Base-by-base conservation (phyloP, 1,140 invertebrate species). In the Drosophila tani region DNA sequence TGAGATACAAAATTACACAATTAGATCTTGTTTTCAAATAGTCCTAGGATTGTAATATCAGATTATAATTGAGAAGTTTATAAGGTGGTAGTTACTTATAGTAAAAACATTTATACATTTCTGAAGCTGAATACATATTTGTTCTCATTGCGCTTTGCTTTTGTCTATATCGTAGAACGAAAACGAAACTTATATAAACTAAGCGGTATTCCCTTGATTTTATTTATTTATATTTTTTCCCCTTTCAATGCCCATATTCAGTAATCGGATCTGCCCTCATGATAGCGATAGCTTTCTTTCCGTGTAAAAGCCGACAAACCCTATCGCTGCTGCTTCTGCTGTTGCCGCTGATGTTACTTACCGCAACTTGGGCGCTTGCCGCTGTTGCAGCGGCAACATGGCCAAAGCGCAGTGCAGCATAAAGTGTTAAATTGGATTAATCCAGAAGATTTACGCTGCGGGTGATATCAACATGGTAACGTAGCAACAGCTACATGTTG, bases 371-470 rank as follows among this genome's bases (percentile, higher is more conserved):
- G 45, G n/a, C 43, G 46, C 19, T 50, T 65, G 71, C 41, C 55
- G 55, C 46, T 58, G 73, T 53, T 60, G 59, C 35, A 14, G 60
- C 47, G 35, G 84, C 81, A 81, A 81, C 81, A 82, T 74, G 79
- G 79, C 67, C 78, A 81, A 77, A 88, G 81, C 78, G 84, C 85
- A 88, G 85, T 88, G 85, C 85, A 88, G 86, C 87, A 91, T 91
- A 91, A 91, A 91, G 88, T 91, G 88, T 91, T 91, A 91, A 91
- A 91, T 91, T 91, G 88, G 90, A 91, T 91, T 91, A 91, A 91
- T 91, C 88, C 88, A 90, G 79, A 91, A 91, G 88, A 91, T 91
- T 91, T 91, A 91, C 88, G 88, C 88, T 91, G 88, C 88, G 88
- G 88, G 88, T 91, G 90, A 88, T 91, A 91, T 88, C 81, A 91